Conservation (phyloP, 1,140 invertebrate species). For the Heliconius himera region DNA sequence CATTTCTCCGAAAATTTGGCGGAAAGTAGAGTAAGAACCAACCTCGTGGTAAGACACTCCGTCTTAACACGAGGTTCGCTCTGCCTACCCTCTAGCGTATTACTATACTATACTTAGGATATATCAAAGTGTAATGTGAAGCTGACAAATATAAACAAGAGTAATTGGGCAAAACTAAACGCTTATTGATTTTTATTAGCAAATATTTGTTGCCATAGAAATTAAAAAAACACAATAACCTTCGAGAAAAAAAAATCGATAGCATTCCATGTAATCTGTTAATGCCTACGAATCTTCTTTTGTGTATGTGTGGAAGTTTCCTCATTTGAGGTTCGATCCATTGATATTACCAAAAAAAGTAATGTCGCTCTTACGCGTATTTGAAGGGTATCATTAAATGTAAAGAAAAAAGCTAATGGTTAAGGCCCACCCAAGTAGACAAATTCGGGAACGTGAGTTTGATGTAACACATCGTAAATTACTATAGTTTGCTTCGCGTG, state of each 20-base stretch:
- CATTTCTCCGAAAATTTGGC: too few relatives aligned
- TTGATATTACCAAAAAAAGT: slow-evolving; percentile 31
- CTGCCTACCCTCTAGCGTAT: too few relatives aligned
- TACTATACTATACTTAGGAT: too few relatives aligned
- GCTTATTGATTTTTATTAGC: too few relatives aligned
- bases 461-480: slow-evolving; percentile 74
- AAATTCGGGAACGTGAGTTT: slow-evolving; percentile 64
- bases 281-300: not conserved
- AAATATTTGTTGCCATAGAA: not conserved
- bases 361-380: slow-evolving; percentile 26
- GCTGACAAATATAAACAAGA: too few relatives aligned
- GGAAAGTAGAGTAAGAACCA: too few relatives aligned
- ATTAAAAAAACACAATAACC: not conserved
- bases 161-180: too few relatives aligned
- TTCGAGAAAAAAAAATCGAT: not conserved
- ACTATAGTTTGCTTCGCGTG: slow-evolving; percentile 59
- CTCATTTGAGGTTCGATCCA: slow-evolving; percentile 25
- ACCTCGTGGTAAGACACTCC: too few relatives aligned
- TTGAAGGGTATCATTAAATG: slow-evolving; percentile 64
- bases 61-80: too few relatives aligned
- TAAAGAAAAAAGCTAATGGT: slow-evolving; percentile 66
- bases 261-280: not conserved
- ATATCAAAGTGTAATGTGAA: too few relatives aligned
- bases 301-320: not conserved
- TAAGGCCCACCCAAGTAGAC: slow-evolving; percentile 72